Evolutionary conservation across 2,888 invertebrate species (phyloP).

Genomic region (Agriopis leucophaearia): DNA sequence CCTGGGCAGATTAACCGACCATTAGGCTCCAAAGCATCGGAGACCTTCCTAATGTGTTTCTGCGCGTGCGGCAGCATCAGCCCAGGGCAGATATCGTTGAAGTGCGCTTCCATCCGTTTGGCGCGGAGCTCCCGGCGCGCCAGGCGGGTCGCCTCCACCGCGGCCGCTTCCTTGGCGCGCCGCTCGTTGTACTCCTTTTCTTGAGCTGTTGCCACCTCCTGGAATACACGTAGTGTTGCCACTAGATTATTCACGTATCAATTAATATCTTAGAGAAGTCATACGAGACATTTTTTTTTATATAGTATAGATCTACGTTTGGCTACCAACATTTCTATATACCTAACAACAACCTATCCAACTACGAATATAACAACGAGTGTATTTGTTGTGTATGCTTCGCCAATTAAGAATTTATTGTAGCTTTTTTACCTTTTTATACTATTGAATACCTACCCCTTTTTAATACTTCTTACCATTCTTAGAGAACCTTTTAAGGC

Average conservation of each 20-base stretch:
- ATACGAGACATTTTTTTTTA: no score
- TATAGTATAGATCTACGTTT: no score
- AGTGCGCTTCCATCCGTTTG: slow-evolving; percentile 79
- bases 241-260: background rate
- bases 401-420: no score
- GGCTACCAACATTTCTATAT: no score
- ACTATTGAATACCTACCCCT: no score
- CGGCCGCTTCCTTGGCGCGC: slow-evolving; percentile 68
- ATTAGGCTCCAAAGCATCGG: slow-evolving; percentile 71
- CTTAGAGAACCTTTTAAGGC: no score
- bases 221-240: slow-evolving; percentile 3
- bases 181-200: slow-evolving; percentile 64
- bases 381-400: no score
- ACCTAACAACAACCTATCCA: no score
- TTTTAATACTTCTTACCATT: no score
- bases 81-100: slow-evolving; percentile 80
- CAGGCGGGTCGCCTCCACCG: slow-evolving; percentile 75
- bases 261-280: no score
- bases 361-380: no score
- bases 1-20: slow-evolving; percentile 59
- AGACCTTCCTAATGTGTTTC: slow-evolving; percentile 73
- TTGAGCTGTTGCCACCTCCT: slow-evolving; percentile 71
- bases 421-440: no score
- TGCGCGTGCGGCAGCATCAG: slow-evolving; percentile 84
- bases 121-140: slow-evolving; percentile 83